Percentiles rank a stretch among this genome's conserved stretches.
These are phyloP conservation scores for Neomorphus geoffroyi DNA, from an alignment of 2,797 vertebrate species.

Conservation along the genomic window DNA sequence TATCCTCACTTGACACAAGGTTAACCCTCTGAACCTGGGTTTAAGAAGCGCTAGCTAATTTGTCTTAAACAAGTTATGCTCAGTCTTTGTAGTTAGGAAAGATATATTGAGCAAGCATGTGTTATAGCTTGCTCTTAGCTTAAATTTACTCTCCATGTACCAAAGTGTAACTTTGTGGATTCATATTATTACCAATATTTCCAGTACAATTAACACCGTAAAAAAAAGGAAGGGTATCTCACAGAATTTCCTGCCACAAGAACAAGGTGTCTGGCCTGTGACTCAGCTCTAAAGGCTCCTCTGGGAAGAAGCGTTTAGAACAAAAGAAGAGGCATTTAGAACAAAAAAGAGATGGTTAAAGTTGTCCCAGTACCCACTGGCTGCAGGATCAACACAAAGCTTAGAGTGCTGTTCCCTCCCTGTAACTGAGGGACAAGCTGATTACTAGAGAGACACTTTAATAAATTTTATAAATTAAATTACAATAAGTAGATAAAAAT, in stretches of 20 bases:
- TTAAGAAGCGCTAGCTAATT: neutral
- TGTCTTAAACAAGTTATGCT: neutral
- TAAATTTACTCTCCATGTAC: neutral
- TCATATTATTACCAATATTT: neutral
- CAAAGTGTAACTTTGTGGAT: neutral
- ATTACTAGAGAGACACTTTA: neutral
- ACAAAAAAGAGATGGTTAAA: neutral
- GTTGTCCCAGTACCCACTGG: neutral
- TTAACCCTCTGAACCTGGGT: neutral
- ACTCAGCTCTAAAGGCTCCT: neutral
- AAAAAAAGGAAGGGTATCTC: neutral
- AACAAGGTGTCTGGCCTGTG: neutral
- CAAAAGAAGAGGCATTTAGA: neutral
- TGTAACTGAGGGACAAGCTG: neutral
- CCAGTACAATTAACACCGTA: neutral
- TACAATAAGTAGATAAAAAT: neutral
- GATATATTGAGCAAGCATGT: too few relatives aligned
- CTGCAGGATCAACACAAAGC: neutral
- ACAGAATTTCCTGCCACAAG: neutral
- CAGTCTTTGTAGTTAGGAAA: neutral
- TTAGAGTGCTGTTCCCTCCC: neutral
- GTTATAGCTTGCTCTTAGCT: neutral
- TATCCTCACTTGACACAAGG: neutral
- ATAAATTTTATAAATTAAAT: neutral
- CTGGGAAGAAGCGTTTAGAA: neutral